Base-by-base conservation (phyloP, 2,888 invertebrate species). In the Eilema depressum region DNA sequence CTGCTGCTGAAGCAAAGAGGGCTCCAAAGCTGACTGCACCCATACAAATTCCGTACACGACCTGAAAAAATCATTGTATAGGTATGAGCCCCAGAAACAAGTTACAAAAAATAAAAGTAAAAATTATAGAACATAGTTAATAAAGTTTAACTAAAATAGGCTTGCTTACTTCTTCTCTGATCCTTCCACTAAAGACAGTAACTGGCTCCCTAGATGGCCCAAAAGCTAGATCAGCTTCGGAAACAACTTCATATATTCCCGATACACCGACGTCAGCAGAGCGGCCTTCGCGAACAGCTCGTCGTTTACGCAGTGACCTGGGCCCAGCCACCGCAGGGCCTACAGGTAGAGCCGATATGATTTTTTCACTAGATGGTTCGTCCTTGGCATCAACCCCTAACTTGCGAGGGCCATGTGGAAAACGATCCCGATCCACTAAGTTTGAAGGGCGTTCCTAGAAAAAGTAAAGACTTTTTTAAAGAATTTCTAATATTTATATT, bases 261-360 rank as follows among this genome's bases (percentile, higher is more conserved):
- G 98, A 98, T 2, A 99, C 98, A 10, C 98, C 98, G 1, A 98
- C 98, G 86, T 98, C 98, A 3, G 98, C 97, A 76, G 97, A 98
- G 67, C 98, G 96, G 1, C 96, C 97, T 86, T 97, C 97, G 20
- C 98, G 96, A 7, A 98, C 96, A 56, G 96, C 95, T 65, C 97
- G 96, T 37, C 97, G 96, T 72, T 96, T 96, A 37, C 97, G 96
- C 1, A 95, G 75, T 2, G 94, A 94, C 75, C 96, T 95, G 20
- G 96, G 80, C 91, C 97, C 88, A 90, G 96, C 86, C 65, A 95
- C 83, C 83, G 96, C 83, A 12, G 96, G 96, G 66, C 96, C 96
- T 30, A 95, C 92, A 0, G 85, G 82, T 65, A 91, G 91, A 2
- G 89, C 88, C 94, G 96, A 79, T 94, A 97, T 82, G 92, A 96